Evolutionary conservation across 1,140 invertebrate genomes (phyloP), one percentile per base, ranked within the genome.

Genomic region (Mercenaria mercenaria): DNA sequence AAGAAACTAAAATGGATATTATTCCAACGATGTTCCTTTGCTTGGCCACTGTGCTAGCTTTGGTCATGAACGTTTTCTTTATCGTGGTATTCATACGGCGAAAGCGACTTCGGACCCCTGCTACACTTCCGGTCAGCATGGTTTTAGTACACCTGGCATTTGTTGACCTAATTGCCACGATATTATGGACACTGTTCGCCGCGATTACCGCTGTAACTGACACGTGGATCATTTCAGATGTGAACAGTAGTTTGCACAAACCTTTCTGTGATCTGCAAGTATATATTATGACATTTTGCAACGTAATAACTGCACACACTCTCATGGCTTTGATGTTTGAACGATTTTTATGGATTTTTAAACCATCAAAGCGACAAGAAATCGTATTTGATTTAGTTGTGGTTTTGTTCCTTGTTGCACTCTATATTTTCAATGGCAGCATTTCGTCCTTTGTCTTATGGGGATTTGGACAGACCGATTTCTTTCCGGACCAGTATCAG

Each of bases 261-360:
- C 26, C 20, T 0, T 34, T 89, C 0, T 92, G 92, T 72, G 88
- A 91, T 15, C 32, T 59, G 26, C 92, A 93, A 76, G 89, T 91
- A 20, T 89, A 87, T 43, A 32, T 90, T 26, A 91, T 91, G 89
- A 74, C 80, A 15, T 79, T 93, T 8, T 93, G 91, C 74, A 47
- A 91, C 20, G 41, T 90, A 13, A 61, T 93, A 11, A 91, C 89
- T 52, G 88, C 88, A 67, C 91, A 91, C 47, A 88, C 91, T 2
- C 90, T 93, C 20, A 50, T 91, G 39, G 77, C 88, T 0, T 34
- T 93, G 34, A 88, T 91, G 56, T 91, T 93, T 47, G 91, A 91
- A 61, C 74, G 91, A 47, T 74, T 80, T 52, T 32, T 93, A 10
- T 81, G 77, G 37, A 67, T 93, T 34, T 81, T 88, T 23, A 89